Percentiles rank a stretch among this genome's conserved stretches.
Evolutionary conservation across 2,113 vertebrate genomes (phyloP).

Genomic region (Chiloscyllium plagiosum): DNA sequence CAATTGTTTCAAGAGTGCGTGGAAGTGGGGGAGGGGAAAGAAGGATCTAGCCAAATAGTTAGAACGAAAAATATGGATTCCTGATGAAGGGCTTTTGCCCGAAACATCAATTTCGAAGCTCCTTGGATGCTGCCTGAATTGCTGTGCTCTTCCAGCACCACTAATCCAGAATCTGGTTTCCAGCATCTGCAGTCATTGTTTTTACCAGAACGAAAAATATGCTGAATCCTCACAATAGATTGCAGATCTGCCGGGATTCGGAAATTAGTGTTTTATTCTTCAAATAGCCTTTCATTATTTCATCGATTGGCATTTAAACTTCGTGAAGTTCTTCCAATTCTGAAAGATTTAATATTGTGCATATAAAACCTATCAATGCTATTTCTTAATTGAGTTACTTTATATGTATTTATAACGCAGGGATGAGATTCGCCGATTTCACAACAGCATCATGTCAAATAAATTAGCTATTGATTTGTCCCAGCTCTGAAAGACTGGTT

Average conservation of each 20-base stretch:
- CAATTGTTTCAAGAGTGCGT: background rate
- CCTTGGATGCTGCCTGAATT: too few species aligned
- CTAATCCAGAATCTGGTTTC: too few species aligned
- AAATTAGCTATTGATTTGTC: conserved; percentile 13
- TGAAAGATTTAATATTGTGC: too few species aligned
- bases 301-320: too few species aligned
- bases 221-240: background rate
- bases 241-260: background rate
- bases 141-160: too few species aligned
- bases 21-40: background rate
- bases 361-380: background rate
- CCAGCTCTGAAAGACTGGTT: background rate
- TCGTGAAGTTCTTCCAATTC: background rate
- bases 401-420: background rate
- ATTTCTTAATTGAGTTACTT: background rate
- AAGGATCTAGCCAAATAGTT: background rate
- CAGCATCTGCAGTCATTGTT: too few species aligned
- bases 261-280: background rate
- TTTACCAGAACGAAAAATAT: too few species aligned
- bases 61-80: too few species aligned
- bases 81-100: too few species aligned
- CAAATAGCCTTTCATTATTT: background rate
- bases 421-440: background rate
- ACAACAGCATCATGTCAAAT: background rate
- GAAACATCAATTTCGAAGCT: too few species aligned